Evolutionary conservation across 2,113 vertebrate species (phyloP).

Genomic region (Acrocephalus arundinaceus): DNA sequence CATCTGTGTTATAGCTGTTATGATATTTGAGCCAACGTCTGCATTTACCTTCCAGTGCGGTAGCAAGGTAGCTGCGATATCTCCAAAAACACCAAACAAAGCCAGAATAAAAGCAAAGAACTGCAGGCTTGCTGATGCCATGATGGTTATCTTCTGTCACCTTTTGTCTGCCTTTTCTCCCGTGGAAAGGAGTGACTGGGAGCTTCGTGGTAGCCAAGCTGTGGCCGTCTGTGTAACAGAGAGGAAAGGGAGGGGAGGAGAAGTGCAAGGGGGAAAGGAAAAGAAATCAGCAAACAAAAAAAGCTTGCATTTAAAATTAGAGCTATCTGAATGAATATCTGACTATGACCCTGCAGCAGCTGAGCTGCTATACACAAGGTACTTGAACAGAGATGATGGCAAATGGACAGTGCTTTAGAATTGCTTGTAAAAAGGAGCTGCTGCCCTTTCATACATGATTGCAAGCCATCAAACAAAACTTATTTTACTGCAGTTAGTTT

Average conservation of each 20-base stretch:
- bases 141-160: conserved; percentile 68
- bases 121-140: conserved; percentile 89
- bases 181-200: conserved; percentile 31
- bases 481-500: background rate
- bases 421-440: background rate
- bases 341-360: conserved; percentile 18
- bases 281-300: conserved; percentile 41
- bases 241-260: conserved; percentile 15
- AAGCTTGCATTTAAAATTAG: conserved; percentile 5
- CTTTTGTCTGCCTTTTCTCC: conserved; percentile 52
- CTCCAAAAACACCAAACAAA: conserved; percentile 83
- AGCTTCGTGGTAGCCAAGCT: conserved; percentile 54
- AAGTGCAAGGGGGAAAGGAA: background rate
- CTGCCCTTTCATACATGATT: background rate
- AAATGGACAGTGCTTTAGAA: conserved; percentile 43
- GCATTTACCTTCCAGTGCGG: conserved; percentile 95
- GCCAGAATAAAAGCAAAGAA: conserved; percentile 91
- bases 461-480: background rate
- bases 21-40: conserved; percentile 87
- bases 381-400: conserved; percentile 22
- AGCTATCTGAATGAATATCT: conserved; percentile 34
- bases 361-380: conserved; percentile 21
- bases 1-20: conserved; percentile 89
- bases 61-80: conserved; percentile 87
- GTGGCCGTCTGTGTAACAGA: conserved; percentile 64